Evolutionary conservation across 2,888 invertebrate genomes (phyloP).

Genomic region (Nemapogon koenigi): DNA sequence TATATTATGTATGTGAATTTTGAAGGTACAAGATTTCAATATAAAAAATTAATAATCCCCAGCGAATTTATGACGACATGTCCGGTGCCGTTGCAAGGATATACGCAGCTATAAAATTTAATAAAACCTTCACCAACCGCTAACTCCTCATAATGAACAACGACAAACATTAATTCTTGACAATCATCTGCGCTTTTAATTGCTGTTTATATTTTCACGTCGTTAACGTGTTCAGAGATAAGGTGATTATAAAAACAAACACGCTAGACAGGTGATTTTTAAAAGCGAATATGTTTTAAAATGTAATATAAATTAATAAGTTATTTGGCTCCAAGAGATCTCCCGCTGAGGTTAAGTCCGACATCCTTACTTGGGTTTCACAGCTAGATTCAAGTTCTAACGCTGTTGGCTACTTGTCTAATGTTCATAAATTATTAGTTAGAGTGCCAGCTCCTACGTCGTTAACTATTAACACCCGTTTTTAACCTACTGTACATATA

Average conservation of each 20-base stretch:
- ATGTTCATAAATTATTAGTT: background rate
- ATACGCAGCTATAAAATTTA: constrained; percentile 38
- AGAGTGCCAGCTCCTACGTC: too few relatives aligned
- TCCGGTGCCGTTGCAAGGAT: constrained; percentile 21
- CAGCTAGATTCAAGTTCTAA: background rate
- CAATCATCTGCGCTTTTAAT: constrained; percentile 53
- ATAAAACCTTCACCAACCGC: constrained; percentile 39
- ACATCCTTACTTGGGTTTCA: too few relatives aligned
- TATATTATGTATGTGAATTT: too few relatives aligned
- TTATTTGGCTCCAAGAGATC: constrained; percentile 38
- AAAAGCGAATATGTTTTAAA: constrained; percentile 41
- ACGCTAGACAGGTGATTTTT: constrained; percentile 53
- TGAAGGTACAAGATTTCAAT: too few relatives aligned
- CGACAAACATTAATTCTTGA: constrained; percentile 40
- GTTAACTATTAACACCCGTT: background rate
- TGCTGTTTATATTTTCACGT: constrained; percentile 57
- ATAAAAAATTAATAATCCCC: constrained; percentile 29
- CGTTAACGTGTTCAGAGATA: constrained; percentile 48
- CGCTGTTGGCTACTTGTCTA: background rate
- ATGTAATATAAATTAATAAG: constrained; percentile 60
- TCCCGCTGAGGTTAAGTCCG: constrained; percentile 38
- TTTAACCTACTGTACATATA: background rate
- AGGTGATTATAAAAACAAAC: constrained; percentile 52
- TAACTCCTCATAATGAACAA: constrained; percentile 38
- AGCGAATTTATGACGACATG: constrained; percentile 27